Evolutionary conservation across 2,113 vertebrate species (phyloP).

Genomic region (Psephotus haematonotus): DNA sequence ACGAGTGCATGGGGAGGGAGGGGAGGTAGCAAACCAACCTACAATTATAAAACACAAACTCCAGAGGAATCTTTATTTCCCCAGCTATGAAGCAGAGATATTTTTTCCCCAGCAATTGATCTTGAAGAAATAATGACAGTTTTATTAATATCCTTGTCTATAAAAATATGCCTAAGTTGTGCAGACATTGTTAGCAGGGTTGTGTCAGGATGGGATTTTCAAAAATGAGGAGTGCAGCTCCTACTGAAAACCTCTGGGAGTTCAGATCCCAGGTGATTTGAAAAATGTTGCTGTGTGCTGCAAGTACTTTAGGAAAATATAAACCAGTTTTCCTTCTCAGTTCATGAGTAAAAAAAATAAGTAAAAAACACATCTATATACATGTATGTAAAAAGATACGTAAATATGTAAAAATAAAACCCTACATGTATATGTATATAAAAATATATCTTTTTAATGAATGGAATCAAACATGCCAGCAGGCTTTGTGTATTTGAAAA

Average conservation of each 20-base stretch:
- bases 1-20: accelerated
- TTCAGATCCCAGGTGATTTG: neutral
- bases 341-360: neutral
- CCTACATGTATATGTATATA: neutral
- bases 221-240: neutral
- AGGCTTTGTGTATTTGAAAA: neutral
- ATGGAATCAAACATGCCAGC: neutral
- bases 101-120: neutral
- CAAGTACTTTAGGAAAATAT: neutral
- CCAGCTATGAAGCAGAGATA: neutral
- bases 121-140: neutral
- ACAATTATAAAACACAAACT: neutral
- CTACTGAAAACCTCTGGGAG: neutral
- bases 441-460: neutral
- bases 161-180: neutral
- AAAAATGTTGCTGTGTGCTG: neutral
- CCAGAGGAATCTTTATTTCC: neutral
- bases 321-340: neutral
- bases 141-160: neutral
- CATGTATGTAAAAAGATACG: neutral
- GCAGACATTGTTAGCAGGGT: neutral
- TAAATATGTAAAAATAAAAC: neutral
- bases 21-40: too few species aligned
- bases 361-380: neutral
- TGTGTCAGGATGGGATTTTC: neutral